Conservation (phyloP, 2,888 invertebrate species). For the Coelogynopora nodosa region DNA sequence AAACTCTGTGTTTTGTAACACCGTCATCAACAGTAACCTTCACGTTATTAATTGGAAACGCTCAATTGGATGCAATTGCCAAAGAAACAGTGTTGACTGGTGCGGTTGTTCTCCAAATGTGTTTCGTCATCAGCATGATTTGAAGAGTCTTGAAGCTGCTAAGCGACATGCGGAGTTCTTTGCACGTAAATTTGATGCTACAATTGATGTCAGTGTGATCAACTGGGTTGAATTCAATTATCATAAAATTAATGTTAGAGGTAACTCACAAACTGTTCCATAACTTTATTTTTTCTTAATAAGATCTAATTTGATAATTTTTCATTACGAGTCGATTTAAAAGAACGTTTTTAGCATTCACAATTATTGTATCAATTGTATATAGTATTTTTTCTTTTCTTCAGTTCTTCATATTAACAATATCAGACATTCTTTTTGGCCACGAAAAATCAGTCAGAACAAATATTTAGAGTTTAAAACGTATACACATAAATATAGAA, state of each 20-base stretch:
- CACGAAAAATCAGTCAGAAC: too few relatives aligned
- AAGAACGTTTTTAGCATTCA: too few relatives aligned
- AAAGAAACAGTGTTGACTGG: not conserved
- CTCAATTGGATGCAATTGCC: not conserved
- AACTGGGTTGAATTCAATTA: not conserved
- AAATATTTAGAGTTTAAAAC: too few relatives aligned
- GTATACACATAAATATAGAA: too few relatives aligned
- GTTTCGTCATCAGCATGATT: not conserved
- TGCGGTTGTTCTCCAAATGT: not conserved
- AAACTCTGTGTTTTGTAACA: not conserved
- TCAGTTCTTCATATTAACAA: too few relatives aligned
- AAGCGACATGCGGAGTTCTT: not conserved
- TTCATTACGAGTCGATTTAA: too few relatives aligned
- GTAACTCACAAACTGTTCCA: not conserved
- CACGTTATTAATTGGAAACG: not conserved
- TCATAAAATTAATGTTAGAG: not conserved
- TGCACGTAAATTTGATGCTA: conserved; percentile 32
- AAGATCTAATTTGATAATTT: too few relatives aligned
- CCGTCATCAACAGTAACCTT: not conserved
- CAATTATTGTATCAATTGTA: too few relatives aligned
- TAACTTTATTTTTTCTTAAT: too few relatives aligned
- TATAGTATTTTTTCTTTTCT: too few relatives aligned
- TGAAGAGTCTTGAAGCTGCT: not conserved
- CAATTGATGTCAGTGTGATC: conserved; percentile 10
- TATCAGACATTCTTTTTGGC: too few relatives aligned